Evolutionary conservation across 2,113 vertebrate genomes (phyloP).

Genomic region (Vulpes lagopus): DNA sequence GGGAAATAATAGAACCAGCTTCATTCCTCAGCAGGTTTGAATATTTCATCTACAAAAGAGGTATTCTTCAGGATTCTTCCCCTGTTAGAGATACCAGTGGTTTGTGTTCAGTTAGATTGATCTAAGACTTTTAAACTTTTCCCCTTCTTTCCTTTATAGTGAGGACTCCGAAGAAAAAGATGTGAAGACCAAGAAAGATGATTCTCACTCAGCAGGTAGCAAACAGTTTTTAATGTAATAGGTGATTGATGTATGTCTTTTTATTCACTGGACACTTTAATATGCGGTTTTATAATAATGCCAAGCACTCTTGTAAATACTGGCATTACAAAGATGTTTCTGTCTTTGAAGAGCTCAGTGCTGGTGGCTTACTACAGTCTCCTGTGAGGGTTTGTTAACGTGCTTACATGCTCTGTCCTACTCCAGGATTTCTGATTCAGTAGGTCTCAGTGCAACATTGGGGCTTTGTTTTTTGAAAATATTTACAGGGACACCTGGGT

Average conservation of each 20-base stretch:
- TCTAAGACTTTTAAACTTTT: neutral
- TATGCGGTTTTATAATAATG: neutral
- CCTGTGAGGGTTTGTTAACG: neutral
- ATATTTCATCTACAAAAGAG: neutral
- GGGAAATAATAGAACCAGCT: neutral
- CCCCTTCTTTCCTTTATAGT: conserved; percentile 85
- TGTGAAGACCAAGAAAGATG: conserved; percentile 96
- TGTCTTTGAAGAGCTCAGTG: neutral
- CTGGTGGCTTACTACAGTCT: neutral
- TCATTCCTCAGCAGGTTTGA: neutral
- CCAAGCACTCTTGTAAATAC: neutral
- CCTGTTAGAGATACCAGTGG: neutral
- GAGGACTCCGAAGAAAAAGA: conserved; percentile 99
- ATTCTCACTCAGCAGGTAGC: conserved; percentile 94
- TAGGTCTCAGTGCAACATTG: neutral
- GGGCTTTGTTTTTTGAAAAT: neutral
- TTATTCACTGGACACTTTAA: neutral
- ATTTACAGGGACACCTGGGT: neutral
- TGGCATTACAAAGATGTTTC: neutral
- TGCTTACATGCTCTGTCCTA: neutral
- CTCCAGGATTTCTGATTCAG: neutral
- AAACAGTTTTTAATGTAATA: conserved; percentile 72
- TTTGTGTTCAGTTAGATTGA: neutral
- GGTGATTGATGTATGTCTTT: neutral
- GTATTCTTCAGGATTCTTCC: conserved; percentile 17